Evolutionary conservation across 2,888 invertebrate genomes (phyloP), one percentile per base, ranked within the genome.

Genomic region (Buathra laborator): DNA sequence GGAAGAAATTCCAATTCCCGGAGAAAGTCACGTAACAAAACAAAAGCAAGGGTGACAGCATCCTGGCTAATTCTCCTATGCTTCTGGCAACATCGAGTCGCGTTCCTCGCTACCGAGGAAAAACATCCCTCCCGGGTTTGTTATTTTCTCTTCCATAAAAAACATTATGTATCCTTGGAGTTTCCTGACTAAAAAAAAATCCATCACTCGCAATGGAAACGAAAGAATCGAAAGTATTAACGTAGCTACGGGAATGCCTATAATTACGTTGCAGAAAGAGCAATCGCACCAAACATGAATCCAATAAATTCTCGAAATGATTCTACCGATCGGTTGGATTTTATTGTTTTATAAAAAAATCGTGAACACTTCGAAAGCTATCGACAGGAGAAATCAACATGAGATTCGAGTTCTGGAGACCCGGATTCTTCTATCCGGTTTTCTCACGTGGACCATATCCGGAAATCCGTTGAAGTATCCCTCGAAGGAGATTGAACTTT

Each of bases 11-110:
- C 56, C 80, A 83, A 29, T 77, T 83, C 85, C 67, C 59, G 82
- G 79, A 44, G 87, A 75, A 84, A 86, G 85, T 86, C 88, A 86
- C 84, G 85, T 88, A 89, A 86, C 86, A 86, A 89, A 89, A 89
- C 88, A 89, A 85, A 71, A 86, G 62, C 76, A 81, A 51, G 74
- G 75, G 82, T 70, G 83, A 81, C 74, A 64, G 64, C 64, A 64
- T 75, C 74, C 74, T 64, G 64, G 64, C 74, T 75, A 75, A 75
- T 75, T 64, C 16, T 29, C 48, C 64, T 29, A 64, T 75, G 32
- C 46, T 75, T 37, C 74, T 16, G 74, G 16, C 32, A 64, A 6
- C 46, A 48, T 75, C 74, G 74, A 64, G 46, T 32, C 74, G 24
- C n/a, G 32, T 43, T 56, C 29, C 32, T 14, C 46, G 46, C 16